These are phyloP conservation scores for Urocyon cinereoargenteus DNA, from an alignment of 2,797 vertebrate species.

Conservation along the genomic window DNA sequence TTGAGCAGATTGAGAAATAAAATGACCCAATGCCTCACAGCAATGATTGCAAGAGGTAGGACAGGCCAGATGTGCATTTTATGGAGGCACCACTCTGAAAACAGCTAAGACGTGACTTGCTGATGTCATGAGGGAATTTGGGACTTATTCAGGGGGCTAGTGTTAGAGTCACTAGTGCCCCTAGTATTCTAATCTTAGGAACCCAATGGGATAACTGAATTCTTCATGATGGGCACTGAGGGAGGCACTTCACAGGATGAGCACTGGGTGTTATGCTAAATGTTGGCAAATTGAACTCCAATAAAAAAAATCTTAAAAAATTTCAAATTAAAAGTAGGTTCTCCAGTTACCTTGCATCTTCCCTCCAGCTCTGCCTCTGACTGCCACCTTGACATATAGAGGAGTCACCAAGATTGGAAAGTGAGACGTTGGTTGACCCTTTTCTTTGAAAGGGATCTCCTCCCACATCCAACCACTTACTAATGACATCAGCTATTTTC, in stretches of 20 bases:
- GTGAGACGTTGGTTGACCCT: fast-evolving
- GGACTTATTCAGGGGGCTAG: not conserved
- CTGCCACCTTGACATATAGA: not conserved
- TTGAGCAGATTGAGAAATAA: not conserved
- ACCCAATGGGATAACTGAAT: not conserved
- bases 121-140: not conserved
- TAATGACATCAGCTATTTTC: not conserved
- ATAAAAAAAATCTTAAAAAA: too few species aligned
- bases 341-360: not conserved
- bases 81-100: not conserved
- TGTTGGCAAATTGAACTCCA: too few species aligned
- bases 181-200: not conserved
- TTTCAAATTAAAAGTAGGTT: not conserved
- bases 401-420: not conserved
- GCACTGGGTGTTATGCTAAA: too few species aligned
- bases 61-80: not conserved
- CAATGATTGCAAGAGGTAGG: not conserved
- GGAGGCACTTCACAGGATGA: too few species aligned
- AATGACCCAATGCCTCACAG: not conserved
- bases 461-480: not conserved
- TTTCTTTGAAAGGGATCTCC: not conserved
- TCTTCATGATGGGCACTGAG: not conserved
- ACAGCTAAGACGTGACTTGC: fast-evolving
- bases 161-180: not conserved
- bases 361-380: not conserved